Base-by-base conservation (phyloP, 2,113 vertebrate species). In the Lamprologus sp. region DNA sequence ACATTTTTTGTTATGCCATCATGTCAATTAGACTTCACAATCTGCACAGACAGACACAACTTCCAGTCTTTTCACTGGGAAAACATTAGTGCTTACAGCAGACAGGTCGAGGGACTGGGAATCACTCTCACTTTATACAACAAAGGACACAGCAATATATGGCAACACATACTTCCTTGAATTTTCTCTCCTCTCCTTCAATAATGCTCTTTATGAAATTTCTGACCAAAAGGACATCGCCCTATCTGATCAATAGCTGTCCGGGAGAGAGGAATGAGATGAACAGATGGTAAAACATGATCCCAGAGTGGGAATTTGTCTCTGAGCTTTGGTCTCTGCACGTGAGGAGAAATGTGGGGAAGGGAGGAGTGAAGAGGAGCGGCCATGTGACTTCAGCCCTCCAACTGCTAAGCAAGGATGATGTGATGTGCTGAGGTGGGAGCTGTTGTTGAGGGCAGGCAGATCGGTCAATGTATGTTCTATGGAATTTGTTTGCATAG, bases 351-450 rank as follows among this genome's bases (percentile, higher is more conserved):
- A 56, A 83, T 28, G n/a, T 19, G 45, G 65, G 86, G 28, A 14
- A 9, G 60, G 85, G 81, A 33, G 40, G 53, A 9, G 33, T 23
- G 15, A 11, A 17, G 58, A 33, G 80, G n/a, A 35, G 33, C 5
- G 2, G 70, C 55, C 93, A 93, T 70, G 86, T 94, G 94, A 91
- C 84, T 60, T 2, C 8, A 56, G 85, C 73, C 51, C 17, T 63
- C 84, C 89, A 90, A 92, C 81, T n/a, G 70, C 33, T 58, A n/a
- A 68, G 54, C 55, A 37, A 77, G 63, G 70, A 84, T 42, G 81
- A 58, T 79, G 79, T 84, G 82, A 85, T 45, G 83, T 42, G 68
- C 56, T 77, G 55, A 47, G 45, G 11, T 31, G 60, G 70, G 53
- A 60, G 83, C 40, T 88, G 85, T 79, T 91, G 85, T 84, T 84